Base-by-base conservation (phyloP, 1,140 invertebrate genomes). In the Helicoverpa armigera region DNA sequence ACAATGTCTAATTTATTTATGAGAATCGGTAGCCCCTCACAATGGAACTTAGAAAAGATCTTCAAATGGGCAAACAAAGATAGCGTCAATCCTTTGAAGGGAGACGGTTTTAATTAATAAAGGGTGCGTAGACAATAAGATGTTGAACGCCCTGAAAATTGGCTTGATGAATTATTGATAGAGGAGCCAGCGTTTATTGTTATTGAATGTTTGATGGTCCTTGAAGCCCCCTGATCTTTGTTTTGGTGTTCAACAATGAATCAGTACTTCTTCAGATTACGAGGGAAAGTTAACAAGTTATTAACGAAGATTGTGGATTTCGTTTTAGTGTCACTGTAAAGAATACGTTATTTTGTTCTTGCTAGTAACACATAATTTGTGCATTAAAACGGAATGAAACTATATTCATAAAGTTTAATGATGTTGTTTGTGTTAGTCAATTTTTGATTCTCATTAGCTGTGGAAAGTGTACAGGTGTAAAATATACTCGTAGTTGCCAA, bases 1-100 rank as follows among this genome's bases (percentile, higher is more conserved):
- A 88, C 89, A 87, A 88, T 82, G 65, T 83, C 86, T 91, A 93
- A 91, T 93, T 91, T 92, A 93, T 93, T 91, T 91, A 93, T 92
- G 88, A 92, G 90, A 92, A 86, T 86, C 89, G 70, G 74, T 58
- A 74, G 79, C 85, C 83, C 81, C 75, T 82, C 81, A 84, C 86
- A 85, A 85, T 83, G 81, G 51, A 74, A 79, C 78, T 87, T 85
- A 87, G 86, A 85, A 82, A 78, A 82, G 80, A 82, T 84, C 82
- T 63, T 78, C 75, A 78, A 76, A 82, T 83, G 79, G 54, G 63
- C 84, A 83, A 85, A 83, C 82, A 85, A 81, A 79, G 84, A 83
- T 83, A 83, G 76, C 70, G 70, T 77, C 69, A 81, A 73, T 75
- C 78, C 78, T 80, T 80, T 74, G 75, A 76, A 70, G 60, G 70